A percentile compares a stretch with the other conserved stretches of the same genome.
phyloP scores from a whole-genome alignment of 2,888 invertebrate genomes.

The Girardia tigrina region DNA sequence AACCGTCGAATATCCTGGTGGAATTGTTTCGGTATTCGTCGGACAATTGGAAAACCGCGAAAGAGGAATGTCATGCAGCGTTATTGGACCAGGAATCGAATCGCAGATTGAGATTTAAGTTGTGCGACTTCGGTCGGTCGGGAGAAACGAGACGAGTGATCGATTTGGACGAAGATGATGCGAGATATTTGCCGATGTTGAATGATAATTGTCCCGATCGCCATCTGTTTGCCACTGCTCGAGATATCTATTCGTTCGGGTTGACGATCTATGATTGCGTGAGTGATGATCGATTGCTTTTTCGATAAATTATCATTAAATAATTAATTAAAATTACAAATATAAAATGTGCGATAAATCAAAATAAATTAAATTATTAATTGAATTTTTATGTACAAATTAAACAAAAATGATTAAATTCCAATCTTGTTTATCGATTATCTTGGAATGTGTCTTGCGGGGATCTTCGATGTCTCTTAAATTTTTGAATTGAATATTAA shows the following conservation, averaged over 20 bases:
- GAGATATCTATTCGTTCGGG: constrained; percentile 32
- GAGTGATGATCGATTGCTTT: no score
- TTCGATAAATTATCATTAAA: no score
- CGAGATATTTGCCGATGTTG: constrained; percentile 24
- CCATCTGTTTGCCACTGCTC: background rate
- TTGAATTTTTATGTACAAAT: no score
- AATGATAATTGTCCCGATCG: constrained; percentile 15
- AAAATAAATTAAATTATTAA: no score
- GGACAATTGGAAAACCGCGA: background rate
- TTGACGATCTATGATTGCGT: constrained; percentile 26
- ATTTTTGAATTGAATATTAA: no score
- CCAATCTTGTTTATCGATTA: no score
- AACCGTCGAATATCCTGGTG: constrained; percentile 32
- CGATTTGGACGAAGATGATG: constrained; percentile 31
- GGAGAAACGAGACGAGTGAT: background rate
- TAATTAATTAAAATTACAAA: no score
- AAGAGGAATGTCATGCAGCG: background rate
- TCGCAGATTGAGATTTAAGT: background rate
- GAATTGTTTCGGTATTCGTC: background rate
- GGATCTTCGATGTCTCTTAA: no score
- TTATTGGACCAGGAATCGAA: background rate
- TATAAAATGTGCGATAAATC: no score
- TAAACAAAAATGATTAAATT: no score
- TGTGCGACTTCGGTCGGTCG: constrained; percentile 1
- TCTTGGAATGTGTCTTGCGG: no score